These are phyloP conservation scores for Stictonetta naevosa DNA, from an alignment of 2,113 vertebrate species.

Conservation along the genomic window DNA sequence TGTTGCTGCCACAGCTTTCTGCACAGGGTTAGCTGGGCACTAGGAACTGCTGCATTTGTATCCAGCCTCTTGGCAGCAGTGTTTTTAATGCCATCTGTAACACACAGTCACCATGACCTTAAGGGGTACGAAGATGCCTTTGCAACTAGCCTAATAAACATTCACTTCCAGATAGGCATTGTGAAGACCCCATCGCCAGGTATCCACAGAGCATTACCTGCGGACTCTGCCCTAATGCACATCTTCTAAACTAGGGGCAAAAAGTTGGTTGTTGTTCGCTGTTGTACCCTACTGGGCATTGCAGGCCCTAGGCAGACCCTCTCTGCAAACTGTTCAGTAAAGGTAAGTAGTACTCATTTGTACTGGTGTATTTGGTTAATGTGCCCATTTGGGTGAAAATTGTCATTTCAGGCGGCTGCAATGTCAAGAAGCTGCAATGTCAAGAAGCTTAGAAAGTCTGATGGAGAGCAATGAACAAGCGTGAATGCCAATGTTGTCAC, in stretches of 20 bases:
- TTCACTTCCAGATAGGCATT: neutral
- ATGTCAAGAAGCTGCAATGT: neutral
- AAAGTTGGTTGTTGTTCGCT: neutral
- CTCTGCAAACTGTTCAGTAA: neutral
- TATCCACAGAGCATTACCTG: neutral
- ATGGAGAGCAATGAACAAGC: neutral
- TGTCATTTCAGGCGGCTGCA: neutral
- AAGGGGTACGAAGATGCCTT: neutral
- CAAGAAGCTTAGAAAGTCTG: neutral
- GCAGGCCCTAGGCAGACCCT: neutral
- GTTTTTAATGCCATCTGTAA: neutral
- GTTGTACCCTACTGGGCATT: neutral
- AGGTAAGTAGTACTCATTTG: neutral
- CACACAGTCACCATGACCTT: neutral
- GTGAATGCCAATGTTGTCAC: neutral
- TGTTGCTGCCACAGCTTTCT: neutral
- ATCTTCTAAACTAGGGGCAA: neutral
- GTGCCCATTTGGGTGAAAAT: neutral
- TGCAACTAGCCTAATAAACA: neutral
- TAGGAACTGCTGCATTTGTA: neutral
- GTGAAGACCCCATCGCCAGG: neutral
- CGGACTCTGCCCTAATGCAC: neutral
- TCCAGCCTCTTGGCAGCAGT: neutral
- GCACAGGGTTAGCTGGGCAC: neutral
- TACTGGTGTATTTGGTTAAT: neutral